Evolutionary conservation across 2,797 vertebrate species (phyloP).

Genomic region (Telmatherina bonti): DNA sequence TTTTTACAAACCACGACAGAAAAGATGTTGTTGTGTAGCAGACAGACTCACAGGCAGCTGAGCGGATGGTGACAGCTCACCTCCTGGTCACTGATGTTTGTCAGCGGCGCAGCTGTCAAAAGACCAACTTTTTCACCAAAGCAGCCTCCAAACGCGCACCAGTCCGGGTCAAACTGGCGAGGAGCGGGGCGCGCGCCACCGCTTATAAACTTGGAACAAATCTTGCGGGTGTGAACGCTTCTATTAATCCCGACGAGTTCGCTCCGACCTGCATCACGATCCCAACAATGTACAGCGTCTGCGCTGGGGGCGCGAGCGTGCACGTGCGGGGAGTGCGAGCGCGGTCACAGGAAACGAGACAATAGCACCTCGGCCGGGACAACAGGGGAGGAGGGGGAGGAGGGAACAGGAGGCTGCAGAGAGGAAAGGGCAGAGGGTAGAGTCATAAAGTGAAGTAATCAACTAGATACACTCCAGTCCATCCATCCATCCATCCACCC

Average conservation of each 20-base stretch:
- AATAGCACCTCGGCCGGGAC: slow-evolving; percentile 72
- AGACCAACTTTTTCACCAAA: slow-evolving; percentile 15
- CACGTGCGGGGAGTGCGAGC: slow-evolving; percentile 30
- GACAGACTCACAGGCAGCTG: slow-evolving; percentile 55
- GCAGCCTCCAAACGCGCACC: neutral
- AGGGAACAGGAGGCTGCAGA: slow-evolving; percentile 28
- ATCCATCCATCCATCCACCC: too few species aligned
- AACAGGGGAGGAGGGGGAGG: neutral
- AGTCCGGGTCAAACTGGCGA: neutral
- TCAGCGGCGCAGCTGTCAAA: slow-evolving; percentile 67
- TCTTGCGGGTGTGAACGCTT: neutral
- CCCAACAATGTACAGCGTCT: slow-evolving; percentile 15
- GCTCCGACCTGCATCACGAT: slow-evolving; percentile 20
- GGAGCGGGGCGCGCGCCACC: neutral
- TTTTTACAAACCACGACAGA: neutral
- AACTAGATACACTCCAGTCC: too few species aligned
- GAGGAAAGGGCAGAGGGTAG: slow-evolving; percentile 4
- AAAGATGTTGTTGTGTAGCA: neutral
- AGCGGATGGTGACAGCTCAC: slow-evolving; percentile 68
- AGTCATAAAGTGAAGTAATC: too few species aligned
- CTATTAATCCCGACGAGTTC: slow-evolving; percentile 8
- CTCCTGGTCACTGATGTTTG: slow-evolving; percentile 54
- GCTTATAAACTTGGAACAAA: neutral
- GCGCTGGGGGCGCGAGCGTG: slow-evolving; percentile 14
- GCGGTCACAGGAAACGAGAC: slow-evolving; percentile 76